Percentiles rank a stretch among this genome's conserved stretches.
phyloP scores from a whole-genome alignment of 2,113 vertebrate species.

The Fukomys damarensis region DNA sequence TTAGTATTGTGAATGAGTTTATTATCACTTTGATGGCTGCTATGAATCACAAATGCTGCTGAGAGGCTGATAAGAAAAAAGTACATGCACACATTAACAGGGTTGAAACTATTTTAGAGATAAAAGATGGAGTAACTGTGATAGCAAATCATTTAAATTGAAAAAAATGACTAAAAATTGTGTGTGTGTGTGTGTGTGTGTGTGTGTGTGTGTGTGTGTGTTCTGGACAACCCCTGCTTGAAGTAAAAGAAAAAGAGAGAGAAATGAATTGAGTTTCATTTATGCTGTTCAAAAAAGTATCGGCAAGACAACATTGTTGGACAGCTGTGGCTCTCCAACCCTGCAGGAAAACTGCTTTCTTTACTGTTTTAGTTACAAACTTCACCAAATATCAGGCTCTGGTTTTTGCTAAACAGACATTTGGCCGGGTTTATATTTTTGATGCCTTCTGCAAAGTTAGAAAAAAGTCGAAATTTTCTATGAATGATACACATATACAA shows the following conservation, averaged over 20 bases:
- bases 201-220: background rate
- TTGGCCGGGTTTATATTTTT: background rate
- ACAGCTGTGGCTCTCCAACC: background rate
- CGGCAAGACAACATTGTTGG: background rate
- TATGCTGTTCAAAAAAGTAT: slow-evolving; percentile 56
- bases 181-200: slow-evolving; percentile 46
- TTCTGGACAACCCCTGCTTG: slow-evolving; percentile 49
- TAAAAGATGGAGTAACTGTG: slow-evolving; percentile 88
- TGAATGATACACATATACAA: background rate
- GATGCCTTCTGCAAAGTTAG: background rate
- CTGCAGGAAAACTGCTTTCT: background rate
- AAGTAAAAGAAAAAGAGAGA: slow-evolving; percentile 63
- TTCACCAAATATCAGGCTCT: background rate
- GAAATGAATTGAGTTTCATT: slow-evolving; percentile 15
- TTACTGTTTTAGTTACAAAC: slow-evolving; percentile 29
- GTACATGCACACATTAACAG: slow-evolving; percentile 88
- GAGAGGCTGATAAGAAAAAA: slow-evolving; percentile 94
- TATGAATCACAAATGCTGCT: slow-evolving; percentile 99
- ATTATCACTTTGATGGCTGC: slow-evolving; percentile 99
- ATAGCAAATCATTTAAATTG: slow-evolving; percentile 87
- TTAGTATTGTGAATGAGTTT: slow-evolving; percentile 98
- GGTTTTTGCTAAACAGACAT: background rate
- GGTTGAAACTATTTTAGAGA: slow-evolving; percentile 91
- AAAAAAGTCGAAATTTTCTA: background rate
- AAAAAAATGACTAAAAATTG: slow-evolving; percentile 83